Evolutionary conservation across 2,888 invertebrate species (phyloP).

Genomic region (Ichneumon xanthorius): DNA sequence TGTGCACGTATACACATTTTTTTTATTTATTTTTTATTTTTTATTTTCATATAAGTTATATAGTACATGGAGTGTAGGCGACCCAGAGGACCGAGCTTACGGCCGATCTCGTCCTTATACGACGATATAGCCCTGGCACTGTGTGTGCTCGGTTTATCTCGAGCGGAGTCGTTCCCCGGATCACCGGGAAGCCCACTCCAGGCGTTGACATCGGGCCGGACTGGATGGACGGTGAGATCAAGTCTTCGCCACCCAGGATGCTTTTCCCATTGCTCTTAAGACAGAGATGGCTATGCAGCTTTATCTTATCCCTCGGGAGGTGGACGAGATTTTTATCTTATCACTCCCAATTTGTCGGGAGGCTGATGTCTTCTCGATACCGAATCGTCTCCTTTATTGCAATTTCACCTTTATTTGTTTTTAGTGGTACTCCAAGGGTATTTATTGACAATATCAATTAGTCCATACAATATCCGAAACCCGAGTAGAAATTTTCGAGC

Average conservation of each 20-base stretch:
- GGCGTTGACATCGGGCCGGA: neutral
- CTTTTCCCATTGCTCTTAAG: slow-evolving; percentile 11
- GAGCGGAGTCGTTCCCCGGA: slow-evolving; percentile 31
- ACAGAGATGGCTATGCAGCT: too few species aligned
- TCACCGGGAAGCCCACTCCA: too few species aligned
- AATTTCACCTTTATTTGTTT: slow-evolving; percentile 9
- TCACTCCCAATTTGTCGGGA: slow-evolving; percentile 50
- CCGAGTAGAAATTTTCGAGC: too few species aligned
- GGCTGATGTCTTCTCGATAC: slow-evolving; percentile 27
- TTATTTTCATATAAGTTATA: neutral
- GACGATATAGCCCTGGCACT: slow-evolving; percentile 52
- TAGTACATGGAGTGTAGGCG: slow-evolving; percentile 19
- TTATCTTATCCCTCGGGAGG: neutral
- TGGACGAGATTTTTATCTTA: neutral
- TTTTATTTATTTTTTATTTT: too few species aligned
- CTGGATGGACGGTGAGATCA: slow-evolving; percentile 17
- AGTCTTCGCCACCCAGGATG: slow-evolving; percentile 44
- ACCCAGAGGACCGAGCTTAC: slow-evolving; percentile 47
- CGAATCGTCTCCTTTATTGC: neutral
- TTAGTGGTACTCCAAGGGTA: neutral
- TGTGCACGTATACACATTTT: slow-evolving; percentile 19
- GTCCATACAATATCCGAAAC: too few species aligned
- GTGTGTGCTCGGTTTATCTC: slow-evolving; percentile 39
- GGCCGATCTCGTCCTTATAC: slow-evolving; percentile 60
- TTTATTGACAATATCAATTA: too few species aligned